Percentiles rank a stretch among this genome's conserved stretches.
phyloP scores from a whole-genome alignment of 2,797 vertebrate genomes.

The Novumbra hubbsi region DNA sequence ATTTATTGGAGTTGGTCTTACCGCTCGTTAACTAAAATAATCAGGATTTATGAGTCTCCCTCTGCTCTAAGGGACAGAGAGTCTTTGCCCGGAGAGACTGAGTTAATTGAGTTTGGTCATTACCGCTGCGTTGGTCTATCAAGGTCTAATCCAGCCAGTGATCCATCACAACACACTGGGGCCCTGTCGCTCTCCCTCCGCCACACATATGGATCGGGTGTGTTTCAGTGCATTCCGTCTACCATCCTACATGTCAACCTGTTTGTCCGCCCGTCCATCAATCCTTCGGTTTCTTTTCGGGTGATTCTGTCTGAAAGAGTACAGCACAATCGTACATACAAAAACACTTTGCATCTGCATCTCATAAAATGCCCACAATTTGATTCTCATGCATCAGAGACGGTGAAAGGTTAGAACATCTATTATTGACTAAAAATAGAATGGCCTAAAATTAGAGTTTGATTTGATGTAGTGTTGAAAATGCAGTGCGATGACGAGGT shows the following conservation, averaged over 20 bases:
- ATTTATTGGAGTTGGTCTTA: conserved; percentile 53
- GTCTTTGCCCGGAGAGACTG: conserved; percentile 37
- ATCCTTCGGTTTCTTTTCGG: not conserved
- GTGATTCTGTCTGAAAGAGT: not conserved
- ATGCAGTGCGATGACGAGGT: too few relatives aligned
- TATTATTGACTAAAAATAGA: too few relatives aligned
- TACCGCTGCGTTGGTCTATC: conserved; percentile 57
- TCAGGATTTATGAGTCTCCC: conserved; percentile 66
- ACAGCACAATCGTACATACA: too few relatives aligned
- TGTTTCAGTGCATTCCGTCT: not conserved
- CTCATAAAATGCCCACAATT: too few relatives aligned
- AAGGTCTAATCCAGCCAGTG: conserved; percentile 45
- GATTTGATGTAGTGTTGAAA: too few relatives aligned
- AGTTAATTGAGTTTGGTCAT: conserved; percentile 66
- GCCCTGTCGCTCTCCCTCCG: not conserved
- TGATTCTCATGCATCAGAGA: too few relatives aligned
- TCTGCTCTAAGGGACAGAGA: conserved; percentile 45
- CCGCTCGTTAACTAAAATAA: conserved; percentile 63
- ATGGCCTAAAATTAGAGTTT: too few relatives aligned
- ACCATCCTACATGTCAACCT: not conserved
- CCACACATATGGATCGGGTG: not conserved
- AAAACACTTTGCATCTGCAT: too few relatives aligned
- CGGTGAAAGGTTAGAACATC: too few relatives aligned
- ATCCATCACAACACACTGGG: conserved; percentile 44
- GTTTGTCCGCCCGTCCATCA: conserved; percentile 21